Percentiles rank a stretch among this genome's conserved stretches.
Conservation (phyloP, 2,797 vertebrate genomes). For the Propithecus perrieri region DNA sequence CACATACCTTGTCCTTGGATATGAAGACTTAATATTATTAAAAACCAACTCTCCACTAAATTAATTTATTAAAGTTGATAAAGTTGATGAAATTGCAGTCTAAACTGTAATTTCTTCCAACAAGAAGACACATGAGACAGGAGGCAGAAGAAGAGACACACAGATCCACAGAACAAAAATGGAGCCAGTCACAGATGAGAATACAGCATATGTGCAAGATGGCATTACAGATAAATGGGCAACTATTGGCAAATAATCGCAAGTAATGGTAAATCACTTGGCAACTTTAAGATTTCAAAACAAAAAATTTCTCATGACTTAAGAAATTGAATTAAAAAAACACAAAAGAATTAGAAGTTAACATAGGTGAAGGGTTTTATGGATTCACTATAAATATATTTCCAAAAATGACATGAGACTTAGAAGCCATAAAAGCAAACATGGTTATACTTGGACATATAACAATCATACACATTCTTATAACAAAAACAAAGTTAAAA, state of each 20-base stretch:
- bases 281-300: conserved; percentile 58
- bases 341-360: conserved; percentile 64
- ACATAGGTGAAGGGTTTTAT: conserved; percentile 61
- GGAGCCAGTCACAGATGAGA: conserved; percentile 60
- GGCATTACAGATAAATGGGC: conserved; percentile 66
- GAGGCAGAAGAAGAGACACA: conserved; percentile 65
- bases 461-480: conserved; percentile 67
- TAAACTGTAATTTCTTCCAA: conserved; percentile 71
- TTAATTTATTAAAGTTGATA: conserved; percentile 71
- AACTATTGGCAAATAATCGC: conserved; percentile 64
- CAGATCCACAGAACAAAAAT: conserved; percentile 60
- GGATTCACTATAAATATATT: conserved; percentile 55
- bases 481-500: conserved; percentile 63
- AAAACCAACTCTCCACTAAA: conserved; percentile 54
- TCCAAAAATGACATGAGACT: conserved; percentile 64
- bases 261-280: conserved; percentile 59
- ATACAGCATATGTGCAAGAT: conserved; percentile 48
- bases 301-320: conserved; percentile 48
- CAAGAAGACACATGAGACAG: conserved; percentile 65
- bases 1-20: conserved; percentile 58
- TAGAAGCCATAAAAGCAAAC: conserved; percentile 58
- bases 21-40: conserved; percentile 39
- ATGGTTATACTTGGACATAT: conserved; percentile 58
- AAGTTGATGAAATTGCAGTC: conserved; percentile 62
- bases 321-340: conserved; percentile 60